These are phyloP conservation scores for Venustaconcha ellipsiformis DNA, from an alignment of 1,140 invertebrate genomes.

Conservation along the genomic window DNA sequence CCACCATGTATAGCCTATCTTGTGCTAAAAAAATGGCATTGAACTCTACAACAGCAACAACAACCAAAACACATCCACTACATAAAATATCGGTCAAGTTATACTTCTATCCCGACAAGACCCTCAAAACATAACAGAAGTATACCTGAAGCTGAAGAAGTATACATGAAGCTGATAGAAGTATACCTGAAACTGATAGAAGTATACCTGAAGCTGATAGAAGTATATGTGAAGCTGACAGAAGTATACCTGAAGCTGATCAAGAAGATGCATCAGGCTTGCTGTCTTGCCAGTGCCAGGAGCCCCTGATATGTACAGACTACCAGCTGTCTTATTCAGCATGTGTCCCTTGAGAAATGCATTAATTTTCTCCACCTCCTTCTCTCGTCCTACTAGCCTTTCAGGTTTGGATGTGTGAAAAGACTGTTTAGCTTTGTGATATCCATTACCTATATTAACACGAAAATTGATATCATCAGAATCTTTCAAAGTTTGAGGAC, in stretches of 20 bases:
- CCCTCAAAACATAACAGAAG: slow-evolving; percentile 46
- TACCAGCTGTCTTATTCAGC: slow-evolving; percentile 78
- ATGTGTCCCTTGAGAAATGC: slow-evolving; percentile 80
- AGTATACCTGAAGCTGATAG: too few species aligned
- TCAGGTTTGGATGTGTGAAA: slow-evolving; percentile 80
- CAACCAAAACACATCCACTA: too few species aligned
- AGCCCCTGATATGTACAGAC: slow-evolving; percentile 93
- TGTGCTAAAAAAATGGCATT: too few species aligned
- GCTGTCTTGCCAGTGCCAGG: slow-evolving; percentile 98
- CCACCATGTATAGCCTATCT: too few species aligned
- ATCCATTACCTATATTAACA: slow-evolving; percentile 43
- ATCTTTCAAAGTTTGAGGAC: too few species aligned
- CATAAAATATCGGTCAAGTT: too few species aligned
- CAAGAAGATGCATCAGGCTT: slow-evolving; percentile 81
- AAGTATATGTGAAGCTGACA: too few species aligned
- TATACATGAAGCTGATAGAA: background rate
- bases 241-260: slow-evolving; percentile 60
- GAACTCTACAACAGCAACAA: too few species aligned
- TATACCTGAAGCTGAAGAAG: too few species aligned
- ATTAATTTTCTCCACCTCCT: slow-evolving; percentile 79
- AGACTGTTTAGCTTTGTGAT: slow-evolving; percentile 71
- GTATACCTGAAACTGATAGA: slow-evolving; percentile 61
- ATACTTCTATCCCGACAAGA: too few species aligned
- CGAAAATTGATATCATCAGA: background rate
- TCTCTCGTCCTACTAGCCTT: slow-evolving; percentile 81